A percentile compares a stretch with the other conserved stretches of the same genome.
These are phyloP conservation scores for Sinocyclocheilus rhinocerous DNA, from an alignment of 2,113 vertebrate species.

Conservation along the genomic window DNA sequence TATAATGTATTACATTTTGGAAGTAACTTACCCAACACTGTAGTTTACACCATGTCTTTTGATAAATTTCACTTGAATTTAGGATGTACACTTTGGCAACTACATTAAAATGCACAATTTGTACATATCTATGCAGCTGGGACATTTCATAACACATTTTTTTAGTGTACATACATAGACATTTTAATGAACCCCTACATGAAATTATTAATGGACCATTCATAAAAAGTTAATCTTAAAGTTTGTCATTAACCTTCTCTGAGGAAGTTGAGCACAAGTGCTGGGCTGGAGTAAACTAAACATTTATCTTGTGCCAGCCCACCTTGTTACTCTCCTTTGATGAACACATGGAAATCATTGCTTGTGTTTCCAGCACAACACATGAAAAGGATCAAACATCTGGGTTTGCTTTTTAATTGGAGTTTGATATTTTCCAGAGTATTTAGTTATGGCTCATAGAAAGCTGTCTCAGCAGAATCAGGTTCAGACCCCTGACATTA, in stretches of 20 bases:
- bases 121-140: too few species aligned
- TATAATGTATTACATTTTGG: too few species aligned
- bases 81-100: background rate
- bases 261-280: slow-evolving; percentile 6
- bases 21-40: too few species aligned
- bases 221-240: background rate
- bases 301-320: slow-evolving; percentile 11
- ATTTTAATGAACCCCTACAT: background rate
- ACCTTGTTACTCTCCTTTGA: slow-evolving; percentile 54
- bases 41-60: background rate
- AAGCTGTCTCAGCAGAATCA: slow-evolving; percentile 21
- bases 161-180: too few species aligned
- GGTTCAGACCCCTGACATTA: background rate
- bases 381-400: slow-evolving; percentile 60
- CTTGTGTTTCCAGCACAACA: slow-evolving; percentile 51
- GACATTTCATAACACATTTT: background rate
- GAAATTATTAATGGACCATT: background rate
- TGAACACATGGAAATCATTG: slow-evolving; percentile 67
- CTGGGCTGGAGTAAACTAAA: background rate
- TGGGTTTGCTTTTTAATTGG: slow-evolving; percentile 57
- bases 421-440: slow-evolving; percentile 60
- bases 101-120: background rate
- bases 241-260: background rate
- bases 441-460: slow-evolving; percentile 63
- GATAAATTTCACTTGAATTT: background rate